phyloP scores from a whole-genome alignment of 2,113 vertebrate genomes.

The Theropithecus gelada region DNA sequence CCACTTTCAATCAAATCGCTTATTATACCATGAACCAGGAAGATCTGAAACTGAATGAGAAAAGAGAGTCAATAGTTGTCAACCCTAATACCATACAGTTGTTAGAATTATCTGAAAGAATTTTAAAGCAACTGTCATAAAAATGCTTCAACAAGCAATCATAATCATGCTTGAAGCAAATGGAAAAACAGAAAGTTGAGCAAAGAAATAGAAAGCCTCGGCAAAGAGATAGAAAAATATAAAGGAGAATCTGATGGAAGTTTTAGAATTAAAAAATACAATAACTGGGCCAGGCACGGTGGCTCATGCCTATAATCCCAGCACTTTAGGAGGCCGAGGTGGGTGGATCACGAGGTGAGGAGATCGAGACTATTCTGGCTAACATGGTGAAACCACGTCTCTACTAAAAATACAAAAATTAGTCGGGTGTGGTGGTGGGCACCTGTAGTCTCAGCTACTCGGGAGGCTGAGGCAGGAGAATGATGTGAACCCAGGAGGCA shows the following conservation, averaged over 20 bases:
- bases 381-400: too few relatives aligned
- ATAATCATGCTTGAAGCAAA: background rate
- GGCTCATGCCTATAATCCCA: too few relatives aligned
- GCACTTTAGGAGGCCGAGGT: too few relatives aligned
- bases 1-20: background rate
- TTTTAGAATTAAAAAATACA: conserved; percentile 30
- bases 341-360: too few relatives aligned
- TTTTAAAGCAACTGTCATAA: background rate
- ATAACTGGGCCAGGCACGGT: background rate
- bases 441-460: too few relatives aligned
- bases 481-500: too few relatives aligned
- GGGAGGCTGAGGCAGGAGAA: too few relatives aligned
- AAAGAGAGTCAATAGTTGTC: background rate
- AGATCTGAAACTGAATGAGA: background rate
- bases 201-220: background rate
- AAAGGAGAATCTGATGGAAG: background rate
- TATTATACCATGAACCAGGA: background rate
- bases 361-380: too few relatives aligned
- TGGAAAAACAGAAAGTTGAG: background rate
- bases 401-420: too few relatives aligned
- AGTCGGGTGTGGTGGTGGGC: too few relatives aligned
- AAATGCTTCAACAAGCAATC: background rate
- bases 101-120: background rate
- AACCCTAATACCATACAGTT: background rate
- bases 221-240: background rate